Evolutionary conservation across 2,888 invertebrate genomes (phyloP), one percentile per base, ranked within the genome.

Genomic region (Fragum sueziense): DNA sequence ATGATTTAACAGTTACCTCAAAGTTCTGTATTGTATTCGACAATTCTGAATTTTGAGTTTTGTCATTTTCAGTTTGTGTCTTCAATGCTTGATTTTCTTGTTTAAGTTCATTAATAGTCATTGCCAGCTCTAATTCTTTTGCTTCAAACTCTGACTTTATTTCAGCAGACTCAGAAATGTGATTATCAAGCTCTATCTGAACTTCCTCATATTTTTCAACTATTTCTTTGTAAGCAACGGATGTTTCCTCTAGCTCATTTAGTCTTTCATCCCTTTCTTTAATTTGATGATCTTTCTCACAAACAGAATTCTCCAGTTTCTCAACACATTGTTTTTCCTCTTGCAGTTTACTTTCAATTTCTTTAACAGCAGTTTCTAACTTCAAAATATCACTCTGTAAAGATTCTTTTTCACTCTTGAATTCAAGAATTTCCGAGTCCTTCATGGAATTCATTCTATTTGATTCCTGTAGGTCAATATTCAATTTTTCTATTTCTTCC

Each of bases 321-420:
- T 79, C 69, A 3, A 82, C 31, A 25, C 41, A 17, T 31, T 52
- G 72, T 27, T 25, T 78, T 41, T 73, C 69, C 31, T 65, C 75
- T 52, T 75, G 71, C 25, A 80, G 72, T 70, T 86, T 74, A 54
- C 69, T 31, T 33, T 82, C 77, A 14, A 84, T 25, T 2, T 72
- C 73, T 51, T 37, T 62, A 14, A 71, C 70, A 14, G 4, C 22
- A 27, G 47, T 65, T 69, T 81, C 68, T 57, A 54, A 68, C 61
- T n/a, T 20, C 41, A 34, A 33, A 54, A 25, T 54, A 33, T 51
- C 62, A 34, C 37, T 70, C 37, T 62, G 14, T 7, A 74, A n/a
- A 20, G n/a, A 57, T 22, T 52, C 74, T 52, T 34, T 68, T 17
- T 54, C 52, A 57, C 29, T 20, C 37, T 74, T 65, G 11, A 74